Base-by-base conservation (phyloP, 2,888 invertebrate genomes). In the Selenia dentaria region DNA sequence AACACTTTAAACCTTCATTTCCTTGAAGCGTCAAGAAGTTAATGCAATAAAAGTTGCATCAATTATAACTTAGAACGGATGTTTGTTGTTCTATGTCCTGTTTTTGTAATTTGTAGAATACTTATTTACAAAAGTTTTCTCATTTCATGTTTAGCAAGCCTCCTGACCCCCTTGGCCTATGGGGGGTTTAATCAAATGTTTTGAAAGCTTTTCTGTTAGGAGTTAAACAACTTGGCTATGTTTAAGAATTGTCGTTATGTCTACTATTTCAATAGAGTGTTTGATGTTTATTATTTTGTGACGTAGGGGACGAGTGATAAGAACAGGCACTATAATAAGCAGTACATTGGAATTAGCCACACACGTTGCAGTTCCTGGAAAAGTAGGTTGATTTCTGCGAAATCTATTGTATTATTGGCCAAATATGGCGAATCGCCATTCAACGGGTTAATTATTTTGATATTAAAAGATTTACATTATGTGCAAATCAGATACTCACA, bases 41-140 rank as follows among this genome's bases (percentile, higher is more conserved):
- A 36, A 35, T 10, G 27, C 29, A 43, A n/a, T n/a, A n/a, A 43
- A 34, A 43, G 31, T 31, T 18, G 42, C 36, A 36, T 36, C 43
- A 44, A 44, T 44, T 44, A 44, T 36, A 43, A 43, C 35, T 43
- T 43, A 42, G 34, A 25, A 35, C 27, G 32, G 36, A 43, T 22
- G 24, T 44, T 18, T 22, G 36, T 37, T 37, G 35, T 29, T 14
- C 35, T 27, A 37, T 43, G 36, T 43, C 36, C 26, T 20, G 20
- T 33, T 24, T 24, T 18, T 24, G 33, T 33, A 38, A 44, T 44
- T 44, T 45, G 45, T 45, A 34, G 38, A n/a, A 29, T 43, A 31
- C 34, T 28, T 42, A 28, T 43, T 26, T 11, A 31, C n/a, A 22
- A 37, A 45, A 45, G 38, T 45, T 45, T 45, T 45, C 45, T 38